Evolutionary conservation across 2,797 vertebrate species (phyloP), one percentile per base, ranked within the genome.

Genomic region (Premnoplex brunnescens): DNA sequence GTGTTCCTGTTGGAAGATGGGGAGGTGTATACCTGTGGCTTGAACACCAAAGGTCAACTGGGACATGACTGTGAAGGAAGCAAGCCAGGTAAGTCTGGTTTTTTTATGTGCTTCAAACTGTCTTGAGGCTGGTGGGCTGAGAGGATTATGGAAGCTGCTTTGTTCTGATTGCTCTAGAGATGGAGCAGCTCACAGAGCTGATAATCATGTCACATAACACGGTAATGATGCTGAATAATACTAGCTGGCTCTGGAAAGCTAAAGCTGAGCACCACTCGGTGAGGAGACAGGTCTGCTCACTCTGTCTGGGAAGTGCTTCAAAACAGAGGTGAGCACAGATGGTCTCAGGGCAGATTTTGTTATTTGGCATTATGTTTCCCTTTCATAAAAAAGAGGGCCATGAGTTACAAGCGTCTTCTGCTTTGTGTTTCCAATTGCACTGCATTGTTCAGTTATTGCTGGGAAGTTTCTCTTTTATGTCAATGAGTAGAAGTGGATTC

Each of bases 1-100:
- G 82, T 99, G 64, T 99, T 99, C 96, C 97, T 99, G 54, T 95
- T 99, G 96, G 98, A 98, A 68, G 99, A 99, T 87, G 99, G 99
- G 3, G 99, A 98, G 37, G 98, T 99, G 27, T 99, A 99, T 94
- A 98, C 99, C 2, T 99, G 99, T 83, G 99, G 99, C 39, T 98
- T 98, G 51, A 99, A 99, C 98, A 98, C 98, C 97, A 98, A 98
- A 91, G 99, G 99, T 39, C 99, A 99, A 86, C 98, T 99, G 94
- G 99, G 99, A 63, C 99, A 99, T 2, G 98, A 98, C 85, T 98
- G 97, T 95, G 97, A 98, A 86, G 98, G 98, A 84, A 97, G 91
- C 63, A 98, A 97, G 22, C 99, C 99, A 95, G 99, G 99, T 99
- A 88, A 68, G 91, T 48, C 41, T 14, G 7, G 34, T 76, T 88